These are phyloP conservation scores for Clusia tigrina DNA, from an alignment of 2,888 invertebrate genomes.

Conservation along the genomic window DNA sequence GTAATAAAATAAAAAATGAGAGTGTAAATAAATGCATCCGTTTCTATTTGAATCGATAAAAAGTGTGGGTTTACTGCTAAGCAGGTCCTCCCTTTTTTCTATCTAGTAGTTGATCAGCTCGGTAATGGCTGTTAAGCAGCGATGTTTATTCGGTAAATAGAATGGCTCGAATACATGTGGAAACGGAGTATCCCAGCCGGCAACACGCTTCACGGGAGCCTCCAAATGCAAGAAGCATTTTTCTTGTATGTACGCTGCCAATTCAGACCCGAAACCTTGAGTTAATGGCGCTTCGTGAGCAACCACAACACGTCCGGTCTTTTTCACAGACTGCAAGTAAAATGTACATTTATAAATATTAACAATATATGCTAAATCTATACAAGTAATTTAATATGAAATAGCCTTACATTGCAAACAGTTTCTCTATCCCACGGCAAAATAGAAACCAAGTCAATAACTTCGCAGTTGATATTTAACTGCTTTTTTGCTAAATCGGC, in stretches of 20 bases:
- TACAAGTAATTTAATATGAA: not conserved
- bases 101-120: conserved; percentile 76
- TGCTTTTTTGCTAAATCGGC: conserved; percentile 82
- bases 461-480: conserved; percentile 83
- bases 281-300: conserved; percentile 97
- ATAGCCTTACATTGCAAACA: conserved; percentile 77
- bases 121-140: conserved; percentile 84
- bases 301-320: conserved; percentile 90
- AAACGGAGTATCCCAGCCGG: conserved; percentile 97
- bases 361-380: conserved; percentile 3
- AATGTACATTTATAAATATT: no score
- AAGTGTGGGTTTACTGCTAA: not conserved
- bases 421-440: conserved; percentile 96
- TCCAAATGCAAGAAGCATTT: conserved; percentile 95
- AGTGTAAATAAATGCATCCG: conserved; percentile 55
- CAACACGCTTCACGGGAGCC: conserved; percentile 87
- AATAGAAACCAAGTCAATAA: conserved; percentile 95
- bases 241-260: conserved; percentile 92
- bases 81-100: not conserved
- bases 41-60: conserved; percentile 37
- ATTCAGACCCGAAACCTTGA: conserved; percentile 93
- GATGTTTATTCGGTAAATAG: conserved; percentile 93
- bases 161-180: conserved; percentile 96
- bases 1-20: not conserved
- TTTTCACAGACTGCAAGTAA: conserved; percentile 83